phyloP scores from a whole-genome alignment of 2,888 invertebrate genomes.

The Stramonita haemastoma region DNA sequence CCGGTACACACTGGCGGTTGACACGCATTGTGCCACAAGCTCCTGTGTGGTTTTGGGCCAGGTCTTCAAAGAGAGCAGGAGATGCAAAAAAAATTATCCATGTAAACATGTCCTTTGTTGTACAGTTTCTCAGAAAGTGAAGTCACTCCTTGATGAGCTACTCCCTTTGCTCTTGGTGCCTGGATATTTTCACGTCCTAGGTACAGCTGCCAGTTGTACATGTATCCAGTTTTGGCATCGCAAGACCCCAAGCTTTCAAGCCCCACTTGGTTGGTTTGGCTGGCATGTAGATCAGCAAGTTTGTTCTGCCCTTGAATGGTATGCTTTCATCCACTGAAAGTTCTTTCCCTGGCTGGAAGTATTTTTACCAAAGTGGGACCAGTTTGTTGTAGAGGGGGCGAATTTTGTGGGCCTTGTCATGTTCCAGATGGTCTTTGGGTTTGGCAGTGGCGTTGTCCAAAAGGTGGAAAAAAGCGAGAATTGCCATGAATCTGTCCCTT shows the following conservation, averaged over 20 bases:
- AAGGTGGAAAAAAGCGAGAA: too few species aligned
- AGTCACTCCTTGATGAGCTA: neutral
- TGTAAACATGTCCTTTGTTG: slow-evolving; percentile 9
- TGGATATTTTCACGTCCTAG: neutral
- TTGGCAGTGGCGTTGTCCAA: too few species aligned
- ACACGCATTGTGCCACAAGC: neutral
- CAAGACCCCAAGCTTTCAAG: slow-evolving; percentile 8
- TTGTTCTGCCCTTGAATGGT: slow-evolving; percentile 12
- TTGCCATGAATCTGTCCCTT: too few species aligned
- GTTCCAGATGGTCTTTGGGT: too few species aligned
- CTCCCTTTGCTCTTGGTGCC: slow-evolving; percentile 3
- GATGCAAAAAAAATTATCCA: neutral
- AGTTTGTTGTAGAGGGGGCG: too few species aligned
- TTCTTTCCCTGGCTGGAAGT: too few species aligned
- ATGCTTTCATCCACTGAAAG: slow-evolving; percentile 14
- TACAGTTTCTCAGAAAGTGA: neutral
- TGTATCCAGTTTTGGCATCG: neutral
- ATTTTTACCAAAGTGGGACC: too few species aligned
- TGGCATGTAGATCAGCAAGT: neutral
- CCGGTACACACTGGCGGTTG: neutral
- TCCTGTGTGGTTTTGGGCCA: slow-evolving; percentile 6
- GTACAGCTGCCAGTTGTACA: slow-evolving; percentile 22
- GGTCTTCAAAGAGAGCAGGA: slow-evolving; percentile 2
- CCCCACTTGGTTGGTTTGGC: slow-evolving; percentile 12
- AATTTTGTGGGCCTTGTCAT: too few species aligned